phyloP scores from a whole-genome alignment of 1,140 invertebrate species.

The Leucophenga varia region DNA sequence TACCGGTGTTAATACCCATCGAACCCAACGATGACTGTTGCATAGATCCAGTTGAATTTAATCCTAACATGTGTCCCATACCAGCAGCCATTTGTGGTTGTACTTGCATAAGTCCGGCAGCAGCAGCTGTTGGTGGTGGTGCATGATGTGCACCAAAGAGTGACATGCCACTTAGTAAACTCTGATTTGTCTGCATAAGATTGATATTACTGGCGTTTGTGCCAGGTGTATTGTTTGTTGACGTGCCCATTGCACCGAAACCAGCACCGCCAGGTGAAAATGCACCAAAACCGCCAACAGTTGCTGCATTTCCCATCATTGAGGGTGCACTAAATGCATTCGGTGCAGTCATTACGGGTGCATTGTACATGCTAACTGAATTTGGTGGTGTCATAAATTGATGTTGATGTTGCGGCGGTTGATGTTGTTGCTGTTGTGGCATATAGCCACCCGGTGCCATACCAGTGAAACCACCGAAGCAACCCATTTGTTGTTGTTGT shows the following conservation, averaged over 20 bases:
- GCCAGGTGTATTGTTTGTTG: constrained; percentile 31
- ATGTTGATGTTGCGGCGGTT: constrained; percentile 35
- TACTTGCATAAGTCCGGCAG: constrained; percentile 1
- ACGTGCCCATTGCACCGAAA: no score
- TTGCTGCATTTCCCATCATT: constrained; percentile 23
- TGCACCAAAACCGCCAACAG: constrained; percentile 6
- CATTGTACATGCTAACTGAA: constrained; percentile 54
- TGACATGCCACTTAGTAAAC: constrained; percentile 38
- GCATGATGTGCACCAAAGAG: constrained; percentile 22
- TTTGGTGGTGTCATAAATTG: constrained; percentile 56
- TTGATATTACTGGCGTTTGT: constrained; percentile 22
- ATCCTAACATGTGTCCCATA: constrained; percentile 32
- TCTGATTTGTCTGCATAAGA: constrained; percentile 51
- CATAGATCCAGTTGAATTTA: no score
- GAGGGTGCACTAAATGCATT: constrained; percentile 48
- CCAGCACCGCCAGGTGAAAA: constrained; percentile 25
- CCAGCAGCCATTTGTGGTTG: constrained; percentile 13
- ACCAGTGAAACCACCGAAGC: constrained; percentile 41
- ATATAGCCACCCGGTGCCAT: constrained; percentile 47
- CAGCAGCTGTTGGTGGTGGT: constrained; percentile 7
- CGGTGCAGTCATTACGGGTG: constrained; percentile 51
- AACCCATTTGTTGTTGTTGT: no score
- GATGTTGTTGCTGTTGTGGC: constrained; percentile 29
- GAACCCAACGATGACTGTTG: no score
- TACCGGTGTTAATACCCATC: no score